phyloP scores from a whole-genome alignment of 2,888 invertebrate genomes.

The Helicoverpa assulta region DNA sequence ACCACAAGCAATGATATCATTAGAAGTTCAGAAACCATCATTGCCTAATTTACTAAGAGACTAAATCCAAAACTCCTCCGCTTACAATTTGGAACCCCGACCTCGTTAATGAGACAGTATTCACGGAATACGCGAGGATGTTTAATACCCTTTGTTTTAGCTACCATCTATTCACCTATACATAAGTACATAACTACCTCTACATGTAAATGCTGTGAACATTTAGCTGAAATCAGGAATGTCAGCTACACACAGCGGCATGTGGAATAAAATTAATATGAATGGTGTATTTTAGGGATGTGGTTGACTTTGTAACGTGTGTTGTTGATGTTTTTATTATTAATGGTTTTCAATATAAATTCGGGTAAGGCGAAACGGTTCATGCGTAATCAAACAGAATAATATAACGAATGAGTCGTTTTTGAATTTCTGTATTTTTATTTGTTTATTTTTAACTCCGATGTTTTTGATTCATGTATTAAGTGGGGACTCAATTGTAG shows the following conservation, averaged over 20 bases:
- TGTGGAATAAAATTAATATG: conserved; percentile 14
- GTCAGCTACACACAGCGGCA: conserved; percentile 3
- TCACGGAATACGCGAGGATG: conserved; percentile 28
- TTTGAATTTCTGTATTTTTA: no score
- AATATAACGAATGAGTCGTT: background rate
- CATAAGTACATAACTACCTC: conserved; percentile 4
- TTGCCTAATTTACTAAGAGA: no score
- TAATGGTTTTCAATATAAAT: conserved; percentile 9
- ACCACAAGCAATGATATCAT: no score
- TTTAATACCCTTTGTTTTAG: conserved; percentile 41
- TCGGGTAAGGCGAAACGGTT: background rate
- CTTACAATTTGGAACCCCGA: conserved; percentile 20
- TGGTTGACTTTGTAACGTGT: background rate
- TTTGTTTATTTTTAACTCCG: no score
- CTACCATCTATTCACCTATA: conserved; percentile 1
- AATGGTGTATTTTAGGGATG: conserved; percentile 15
- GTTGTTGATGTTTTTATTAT: background rate
- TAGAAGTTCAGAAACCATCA: no score
- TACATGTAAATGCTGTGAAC: background rate
- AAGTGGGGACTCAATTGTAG: background rate
- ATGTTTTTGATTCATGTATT: no score
- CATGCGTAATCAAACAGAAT: background rate
- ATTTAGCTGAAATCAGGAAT: conserved; percentile 6
- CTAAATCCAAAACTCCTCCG: conserved; percentile 18
- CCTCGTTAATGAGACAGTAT: conserved; percentile 41